Conservation (phyloP, 92 coral and sea anemone species). For the Epizoanthus fatuus region DNA sequence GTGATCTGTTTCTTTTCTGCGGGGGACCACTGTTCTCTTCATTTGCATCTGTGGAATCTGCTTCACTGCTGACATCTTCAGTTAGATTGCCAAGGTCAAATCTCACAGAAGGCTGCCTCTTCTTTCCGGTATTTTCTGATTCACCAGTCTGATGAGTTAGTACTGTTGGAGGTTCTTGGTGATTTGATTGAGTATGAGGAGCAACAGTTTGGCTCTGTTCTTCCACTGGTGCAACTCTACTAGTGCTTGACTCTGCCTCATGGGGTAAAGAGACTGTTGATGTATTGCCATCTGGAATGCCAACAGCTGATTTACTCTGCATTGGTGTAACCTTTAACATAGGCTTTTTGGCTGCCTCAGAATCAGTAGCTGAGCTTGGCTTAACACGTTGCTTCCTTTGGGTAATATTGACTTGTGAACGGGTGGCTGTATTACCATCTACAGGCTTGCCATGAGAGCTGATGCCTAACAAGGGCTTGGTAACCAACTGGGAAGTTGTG, state of each 20-base stretch:
- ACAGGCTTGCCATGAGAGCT: neutral
- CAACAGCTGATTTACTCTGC: conserved; percentile 12
- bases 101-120: conserved; percentile 23
- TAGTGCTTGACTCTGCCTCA: too few relatives aligned
- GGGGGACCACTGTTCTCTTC: conserved; percentile 10
- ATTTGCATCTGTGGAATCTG: conserved; percentile 18
- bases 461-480: neutral
- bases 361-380: neutral
- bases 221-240: neutral
- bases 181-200: neutral
- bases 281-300: neutral
- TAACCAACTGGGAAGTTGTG: neutral
- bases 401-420: neutral
- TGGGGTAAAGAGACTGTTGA: neutral
- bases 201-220: neutral
- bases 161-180: neutral
- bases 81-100: conserved; percentile 7
- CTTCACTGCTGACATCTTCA: neutral
- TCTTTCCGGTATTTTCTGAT: neutral
- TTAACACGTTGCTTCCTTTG: neutral
- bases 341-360: neutral
- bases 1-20: conserved; percentile 20
- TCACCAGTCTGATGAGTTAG: neutral
- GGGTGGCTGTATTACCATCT: neutral
- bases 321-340: conserved; percentile 24